Evolutionary conservation across 2,888 invertebrate species (phyloP), one percentile per base, ranked within the genome.

Genomic region (Unio pictorum): DNA sequence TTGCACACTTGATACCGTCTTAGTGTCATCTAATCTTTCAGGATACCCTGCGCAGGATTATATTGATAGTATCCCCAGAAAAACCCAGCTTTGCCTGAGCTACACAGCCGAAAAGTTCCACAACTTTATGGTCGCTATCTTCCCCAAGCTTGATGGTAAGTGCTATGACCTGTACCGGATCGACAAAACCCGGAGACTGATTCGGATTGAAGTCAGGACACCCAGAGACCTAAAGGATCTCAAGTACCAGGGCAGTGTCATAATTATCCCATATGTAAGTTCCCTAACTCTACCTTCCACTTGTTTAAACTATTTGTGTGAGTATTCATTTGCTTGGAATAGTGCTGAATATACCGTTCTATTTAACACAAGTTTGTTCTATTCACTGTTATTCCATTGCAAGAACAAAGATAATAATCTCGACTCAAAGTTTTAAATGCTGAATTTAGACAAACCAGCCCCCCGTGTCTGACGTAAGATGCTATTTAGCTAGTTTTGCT

Each of bases 261-360:
- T 82, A n/a, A 73, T 82, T 18, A 80, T 82, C 63, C 82, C 82
- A 58, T 82, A 82, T 61, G 82, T 82, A 80, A 74, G 82, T 75
- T 30, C 28, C 17, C n/a, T 69, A 58, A 45, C 45, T 45, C 45
- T 15, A 45, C 11, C 15, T 45, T 45, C 15, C 45, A 45, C 45
- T 11, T 45, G 0, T 45, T 45, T 45, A 15, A 45, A 45, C 15
- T 45, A 11, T 45, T 45, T 45, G 45, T 45, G 15, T 45, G 45
- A 15, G 11, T 0, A 45, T 45, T 45, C 11, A 45, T 45, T 45
- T 45, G 45, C 45, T 45, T 45, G 15, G 0, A 11, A 45, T 15
- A 45, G 45, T 45, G 45, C 45, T 45, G 15, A 45, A 45, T 45
- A 45, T 45, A 45, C 45, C 15, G 3, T 45, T 11, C 15, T 45